Evolutionary conservation across 2,888 invertebrate species (phyloP).

Genomic region (Adelphocoris suturalis): DNA sequence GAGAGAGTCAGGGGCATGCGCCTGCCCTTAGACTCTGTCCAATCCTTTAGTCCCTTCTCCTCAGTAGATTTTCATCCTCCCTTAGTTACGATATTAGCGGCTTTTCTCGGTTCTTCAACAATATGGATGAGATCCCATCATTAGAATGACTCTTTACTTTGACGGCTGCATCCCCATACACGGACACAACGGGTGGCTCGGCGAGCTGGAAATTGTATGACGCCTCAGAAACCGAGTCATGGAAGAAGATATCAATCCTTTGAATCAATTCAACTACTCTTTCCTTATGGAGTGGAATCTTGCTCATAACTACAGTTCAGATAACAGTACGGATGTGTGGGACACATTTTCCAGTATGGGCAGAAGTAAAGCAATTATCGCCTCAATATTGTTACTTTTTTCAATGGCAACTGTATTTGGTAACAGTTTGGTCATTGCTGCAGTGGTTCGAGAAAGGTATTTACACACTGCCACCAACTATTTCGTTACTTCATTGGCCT

Average conservation of each 20-base stretch:
- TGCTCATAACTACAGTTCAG: slow-evolving; percentile 32
- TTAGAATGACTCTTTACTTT: neutral
- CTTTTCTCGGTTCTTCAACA: slow-evolving; percentile 8
- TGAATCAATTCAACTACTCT: slow-evolving; percentile 26
- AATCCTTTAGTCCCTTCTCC: slow-evolving; percentile 34
- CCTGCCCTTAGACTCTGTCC: slow-evolving; percentile 50
- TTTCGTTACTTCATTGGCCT: slow-evolving; percentile 97
- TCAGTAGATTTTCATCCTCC: slow-evolving; percentile 46
- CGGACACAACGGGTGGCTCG: neutral
- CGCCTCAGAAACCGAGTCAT: neutral
- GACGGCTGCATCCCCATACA: neutral
- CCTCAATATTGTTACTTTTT: slow-evolving; percentile 90
- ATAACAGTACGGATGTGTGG: slow-evolving; percentile 78
- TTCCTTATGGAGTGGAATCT: slow-evolving; percentile 6
- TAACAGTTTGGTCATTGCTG: slow-evolving; percentile 95
- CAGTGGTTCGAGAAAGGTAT: slow-evolving; percentile 94
- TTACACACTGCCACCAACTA: slow-evolving; percentile 98
- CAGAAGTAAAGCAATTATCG: slow-evolving; percentile 87
- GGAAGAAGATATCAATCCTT: slow-evolving; percentile 45
- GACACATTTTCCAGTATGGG: slow-evolving; percentile 81
- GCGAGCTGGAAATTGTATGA: neutral
- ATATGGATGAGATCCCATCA: neutral
- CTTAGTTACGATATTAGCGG: slow-evolving; percentile 3
- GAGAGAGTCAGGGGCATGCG: slow-evolving; percentile 62
- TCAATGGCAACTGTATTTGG: slow-evolving; percentile 96